phyloP scores from a whole-genome alignment of 2,113 vertebrate genomes.

The Urocolius indicus region DNA sequence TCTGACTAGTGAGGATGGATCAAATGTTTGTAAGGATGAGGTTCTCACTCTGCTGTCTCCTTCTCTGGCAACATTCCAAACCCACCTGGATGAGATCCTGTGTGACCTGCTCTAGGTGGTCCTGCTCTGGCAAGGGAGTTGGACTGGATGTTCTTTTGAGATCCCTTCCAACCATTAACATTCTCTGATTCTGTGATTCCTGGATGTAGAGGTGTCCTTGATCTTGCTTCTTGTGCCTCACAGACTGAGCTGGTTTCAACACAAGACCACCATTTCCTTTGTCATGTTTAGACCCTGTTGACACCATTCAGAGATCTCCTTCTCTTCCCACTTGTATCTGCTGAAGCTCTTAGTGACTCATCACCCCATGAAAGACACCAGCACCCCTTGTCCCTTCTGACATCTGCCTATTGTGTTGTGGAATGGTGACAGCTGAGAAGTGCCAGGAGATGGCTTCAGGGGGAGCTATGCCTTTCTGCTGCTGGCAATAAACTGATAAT shows the following conservation, averaged over 20 bases:
- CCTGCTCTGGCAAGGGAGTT: too few species aligned
- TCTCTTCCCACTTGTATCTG: not conserved
- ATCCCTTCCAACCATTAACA: too few species aligned
- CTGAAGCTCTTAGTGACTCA: not conserved
- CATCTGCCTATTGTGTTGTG: accelerated
- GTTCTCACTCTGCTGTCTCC: not conserved
- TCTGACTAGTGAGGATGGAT: not conserved
- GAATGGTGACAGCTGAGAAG: accelerated
- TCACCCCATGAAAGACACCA: not conserved
- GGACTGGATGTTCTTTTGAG: too few species aligned
- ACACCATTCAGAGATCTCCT: not conserved
- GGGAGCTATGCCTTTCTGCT: not conserved
- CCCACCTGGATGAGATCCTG: too few species aligned
- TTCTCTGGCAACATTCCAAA: too few species aligned
- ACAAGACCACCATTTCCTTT: not conserved
- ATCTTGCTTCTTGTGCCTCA: not conserved
- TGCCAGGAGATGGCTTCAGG: not conserved
- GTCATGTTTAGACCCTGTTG: accelerated
- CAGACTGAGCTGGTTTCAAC: not conserved
- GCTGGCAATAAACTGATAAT: not conserved
- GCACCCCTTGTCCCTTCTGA: not conserved
- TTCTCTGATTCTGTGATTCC: too few species aligned
- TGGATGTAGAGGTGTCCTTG: not conserved
- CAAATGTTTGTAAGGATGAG: not conserved
- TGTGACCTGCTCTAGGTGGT: too few species aligned